Percentiles rank a stretch among this genome's conserved stretches.
phyloP scores from a whole-genome alignment of 2,888 invertebrate genomes.

The Limnephilus rhombicus region DNA sequence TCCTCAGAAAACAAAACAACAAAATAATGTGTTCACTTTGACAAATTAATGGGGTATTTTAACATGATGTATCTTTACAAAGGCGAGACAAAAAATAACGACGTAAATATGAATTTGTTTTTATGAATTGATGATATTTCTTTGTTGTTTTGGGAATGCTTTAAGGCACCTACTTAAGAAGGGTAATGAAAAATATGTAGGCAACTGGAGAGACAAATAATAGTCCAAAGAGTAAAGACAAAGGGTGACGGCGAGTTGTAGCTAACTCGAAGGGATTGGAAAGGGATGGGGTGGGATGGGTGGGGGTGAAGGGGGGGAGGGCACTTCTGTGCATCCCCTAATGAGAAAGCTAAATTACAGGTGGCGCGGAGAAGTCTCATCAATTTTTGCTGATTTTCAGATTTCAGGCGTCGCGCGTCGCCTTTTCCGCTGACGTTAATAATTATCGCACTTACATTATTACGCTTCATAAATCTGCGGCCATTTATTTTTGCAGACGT shows the following conservation, averaged over 20 bases:
- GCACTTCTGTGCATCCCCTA: conserved; percentile 58
- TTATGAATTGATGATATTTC: not conserved
- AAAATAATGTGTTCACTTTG: not conserved
- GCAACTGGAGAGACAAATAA: conserved; percentile 12
- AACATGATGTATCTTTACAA: not conserved
- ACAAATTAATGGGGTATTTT: not conserved
- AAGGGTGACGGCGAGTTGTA: conserved; percentile 53
- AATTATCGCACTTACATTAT: conserved; percentile 22
- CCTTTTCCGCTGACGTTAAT: conserved; percentile 18
- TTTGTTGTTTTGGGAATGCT: not conserved
- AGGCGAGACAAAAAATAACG: not conserved
- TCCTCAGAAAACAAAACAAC: not conserved
- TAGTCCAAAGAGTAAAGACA: conserved; percentile 42
- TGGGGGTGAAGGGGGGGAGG: not conserved
- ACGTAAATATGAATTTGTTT: not conserved
- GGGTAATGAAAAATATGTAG: not conserved
- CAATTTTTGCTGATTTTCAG: conserved; percentile 61
- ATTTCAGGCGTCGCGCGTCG: conserved; percentile 31
- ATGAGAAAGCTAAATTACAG: conserved; percentile 62
- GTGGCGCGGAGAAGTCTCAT: conserved; percentile 52
- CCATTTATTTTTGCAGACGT: not conserved
- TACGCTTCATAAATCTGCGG: conserved; percentile 8
- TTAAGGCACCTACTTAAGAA: not conserved
- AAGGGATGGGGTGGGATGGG: not conserved
- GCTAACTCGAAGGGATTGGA: conserved; percentile 3